These are phyloP conservation scores for Drosophila nr. medialis DNA, from an alignment of 2,888 invertebrate genomes.

Conservation along the genomic window DNA sequence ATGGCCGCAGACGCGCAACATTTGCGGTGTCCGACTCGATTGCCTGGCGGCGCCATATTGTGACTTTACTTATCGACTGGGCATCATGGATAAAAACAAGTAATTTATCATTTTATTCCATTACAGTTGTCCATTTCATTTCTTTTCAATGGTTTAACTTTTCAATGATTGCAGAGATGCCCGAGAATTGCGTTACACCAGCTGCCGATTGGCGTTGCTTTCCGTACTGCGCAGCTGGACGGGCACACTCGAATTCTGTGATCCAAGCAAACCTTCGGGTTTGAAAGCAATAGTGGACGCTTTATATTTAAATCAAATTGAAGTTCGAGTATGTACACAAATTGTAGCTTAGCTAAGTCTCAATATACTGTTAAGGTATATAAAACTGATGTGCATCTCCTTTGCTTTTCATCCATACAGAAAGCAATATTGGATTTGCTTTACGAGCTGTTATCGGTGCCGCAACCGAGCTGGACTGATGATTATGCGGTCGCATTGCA, in stretches of 20 bases:
- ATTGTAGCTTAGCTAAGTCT: background rate
- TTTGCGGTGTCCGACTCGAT: constrained; percentile 92
- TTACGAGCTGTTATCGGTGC: constrained; percentile 94
- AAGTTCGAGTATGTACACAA: constrained; percentile 91
- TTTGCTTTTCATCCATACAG: constrained; percentile 84
- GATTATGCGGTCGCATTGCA: constrained; percentile 95
- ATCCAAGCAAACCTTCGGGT: constrained; percentile 90
- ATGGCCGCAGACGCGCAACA: constrained; percentile 91
- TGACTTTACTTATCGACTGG: constrained; percentile 92
- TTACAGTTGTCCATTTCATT: background rate
- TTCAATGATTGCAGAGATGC: constrained; percentile 86
- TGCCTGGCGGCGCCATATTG: constrained; percentile 97
- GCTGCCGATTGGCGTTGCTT: constrained; percentile 92
- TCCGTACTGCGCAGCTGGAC: constrained; percentile 96
- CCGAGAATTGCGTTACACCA: constrained; percentile 92
- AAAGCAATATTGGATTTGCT: constrained; percentile 96
- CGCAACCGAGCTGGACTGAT: constrained; percentile 96
- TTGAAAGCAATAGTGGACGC: constrained; percentile 92
- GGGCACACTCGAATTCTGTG: constrained; percentile 94
- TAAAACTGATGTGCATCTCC: background rate
- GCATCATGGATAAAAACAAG: constrained; percentile 90
- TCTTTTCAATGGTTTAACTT: background rate
- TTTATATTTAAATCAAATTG: constrained; percentile 93
- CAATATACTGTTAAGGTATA: background rate
- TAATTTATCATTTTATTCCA: constrained; percentile 69